Base-by-base conservation (phyloP, 1,140 invertebrate genomes). In the Drosophila lowei region DNA sequence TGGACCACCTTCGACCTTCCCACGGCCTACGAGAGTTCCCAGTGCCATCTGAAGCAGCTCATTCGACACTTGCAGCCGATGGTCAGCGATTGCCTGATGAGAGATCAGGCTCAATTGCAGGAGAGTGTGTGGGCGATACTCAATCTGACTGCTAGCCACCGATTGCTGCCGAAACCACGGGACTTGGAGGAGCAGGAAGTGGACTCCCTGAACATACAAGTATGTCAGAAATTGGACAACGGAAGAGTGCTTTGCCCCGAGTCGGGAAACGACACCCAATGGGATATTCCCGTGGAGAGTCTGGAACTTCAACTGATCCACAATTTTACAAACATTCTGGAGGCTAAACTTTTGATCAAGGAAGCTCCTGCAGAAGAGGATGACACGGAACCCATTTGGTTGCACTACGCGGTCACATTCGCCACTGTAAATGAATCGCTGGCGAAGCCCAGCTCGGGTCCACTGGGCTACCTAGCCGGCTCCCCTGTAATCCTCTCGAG, bases 391-490 rank as follows among this genome's bases (percentile, higher is more conserved):
- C 28, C 46, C 0, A n/a, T 65, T 13, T 88, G 83, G 84, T 21
- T 84, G 11, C 63, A 44, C 43, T 79, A 58, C 25, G 49, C 52
- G 9, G 43, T 79, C 0, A 21, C 3, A 11, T 83, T 66, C 21
- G 53, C 63, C 15, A 11, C 64, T 1, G 3, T 16, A 1, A 56
- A 66, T 6, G 49, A 60, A 6, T 28, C 21, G 0, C 2, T n/a
- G 7, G 8, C 15, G 23, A 76, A 59, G 18, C 61, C 83, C 38
- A 72, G 57, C 8, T 90, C 89, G 0, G 86, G 90, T 6, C 67
- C 89, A 46, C 59, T 91, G 18, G 90, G 90, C 3, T 91, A 91
- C 58, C 41, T 74, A 2, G 48, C 23, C 2, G 80, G 89, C 6
- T 58, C 76, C 0, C 90, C 90, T 1, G 2, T 91, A 2, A 65